Conservation (phyloP, 2,888 invertebrate species). For the Pachycephus smyrnensis region DNA sequence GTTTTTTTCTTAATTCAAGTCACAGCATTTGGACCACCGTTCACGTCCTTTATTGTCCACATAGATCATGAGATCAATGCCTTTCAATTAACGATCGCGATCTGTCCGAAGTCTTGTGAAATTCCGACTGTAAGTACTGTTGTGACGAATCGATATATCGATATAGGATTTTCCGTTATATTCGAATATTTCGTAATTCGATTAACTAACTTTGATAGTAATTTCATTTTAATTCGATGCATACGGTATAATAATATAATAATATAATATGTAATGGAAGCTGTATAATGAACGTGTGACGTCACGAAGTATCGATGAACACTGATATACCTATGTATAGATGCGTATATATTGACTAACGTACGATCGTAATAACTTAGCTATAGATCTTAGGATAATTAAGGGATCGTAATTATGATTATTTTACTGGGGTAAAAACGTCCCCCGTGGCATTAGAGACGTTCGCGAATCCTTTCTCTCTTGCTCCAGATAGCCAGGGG, state of each 20-base stretch:
- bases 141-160: background rate
- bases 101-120: background rate
- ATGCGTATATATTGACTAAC: background rate
- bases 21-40: background rate
- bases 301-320: background rate
- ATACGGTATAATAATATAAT: background rate
- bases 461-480: background rate
- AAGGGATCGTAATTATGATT: background rate
- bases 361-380: background rate
- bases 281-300: background rate
- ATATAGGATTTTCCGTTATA: background rate
- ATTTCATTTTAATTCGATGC: background rate
- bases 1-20: background rate
- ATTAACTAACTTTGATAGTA: background rate
- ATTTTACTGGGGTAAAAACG: background rate
- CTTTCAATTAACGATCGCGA: background rate
- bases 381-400: background rate
- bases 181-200: background rate
- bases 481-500: background rate
- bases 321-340: background rate
- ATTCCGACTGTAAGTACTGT: background rate
- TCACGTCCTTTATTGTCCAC: slow-evolving; percentile 1
- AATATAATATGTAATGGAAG: background rate
- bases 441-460: background rate
- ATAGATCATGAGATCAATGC: background rate